Conservation (phyloP, 2,797 vertebrate genomes). For the Galaxias olidus region DNA sequence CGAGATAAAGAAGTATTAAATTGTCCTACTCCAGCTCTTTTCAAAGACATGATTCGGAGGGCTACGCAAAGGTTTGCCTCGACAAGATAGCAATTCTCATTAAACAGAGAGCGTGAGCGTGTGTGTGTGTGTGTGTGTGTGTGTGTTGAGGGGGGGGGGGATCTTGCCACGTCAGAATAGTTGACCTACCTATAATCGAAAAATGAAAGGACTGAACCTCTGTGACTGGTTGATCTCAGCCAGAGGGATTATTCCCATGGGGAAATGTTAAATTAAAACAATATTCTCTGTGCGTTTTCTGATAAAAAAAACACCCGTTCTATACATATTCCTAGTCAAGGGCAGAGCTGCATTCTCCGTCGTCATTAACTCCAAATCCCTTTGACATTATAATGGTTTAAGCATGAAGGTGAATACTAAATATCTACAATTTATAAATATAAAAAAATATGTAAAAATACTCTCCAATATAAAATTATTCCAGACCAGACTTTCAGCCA, state of each 20-base stretch:
- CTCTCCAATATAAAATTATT: no score
- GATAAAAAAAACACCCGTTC: background rate
- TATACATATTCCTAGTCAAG: background rate
- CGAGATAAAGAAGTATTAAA: conserved; percentile 27
- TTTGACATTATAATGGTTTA: background rate
- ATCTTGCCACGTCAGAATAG: conserved; percentile 27
- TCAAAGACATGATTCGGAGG: conserved; percentile 16
- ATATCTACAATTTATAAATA: no score
- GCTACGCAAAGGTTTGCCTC: conserved; percentile 20
- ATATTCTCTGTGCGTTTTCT: conserved; percentile 1
- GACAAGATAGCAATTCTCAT: conserved; percentile 44
- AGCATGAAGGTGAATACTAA: background rate
- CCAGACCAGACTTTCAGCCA: no score
- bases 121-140: no score
- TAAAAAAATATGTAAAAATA: no score
- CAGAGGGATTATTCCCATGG: conserved; percentile 15
- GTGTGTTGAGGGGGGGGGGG: conserved; percentile 10
- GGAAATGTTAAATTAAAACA: conserved; percentile 18
- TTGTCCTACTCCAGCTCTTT: conserved; percentile 35
- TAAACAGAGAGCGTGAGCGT: conserved; percentile 4
- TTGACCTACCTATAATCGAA: conserved; percentile 40
- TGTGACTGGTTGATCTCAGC: conserved; percentile 24
- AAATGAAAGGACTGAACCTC: conserved; percentile 30
- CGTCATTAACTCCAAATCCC: background rate
- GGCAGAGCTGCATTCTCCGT: background rate